phyloP scores from a whole-genome alignment of 2,797 vertebrate species.

The Poeciliopsis turneri region DNA sequence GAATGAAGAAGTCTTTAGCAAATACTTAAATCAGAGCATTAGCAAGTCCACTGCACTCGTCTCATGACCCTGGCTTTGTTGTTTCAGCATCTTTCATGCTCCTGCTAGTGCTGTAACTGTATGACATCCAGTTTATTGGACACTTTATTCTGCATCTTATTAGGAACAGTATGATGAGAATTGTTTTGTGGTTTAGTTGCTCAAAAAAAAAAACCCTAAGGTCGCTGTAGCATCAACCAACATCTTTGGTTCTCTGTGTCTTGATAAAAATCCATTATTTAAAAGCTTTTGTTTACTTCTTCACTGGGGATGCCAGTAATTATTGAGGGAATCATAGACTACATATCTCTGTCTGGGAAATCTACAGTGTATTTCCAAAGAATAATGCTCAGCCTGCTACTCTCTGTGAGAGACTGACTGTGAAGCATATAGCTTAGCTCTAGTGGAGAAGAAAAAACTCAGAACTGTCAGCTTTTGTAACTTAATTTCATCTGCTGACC shows the following conservation, averaged over 20 bases:
- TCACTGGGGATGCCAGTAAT: not conserved
- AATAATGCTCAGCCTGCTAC: slow-evolving; percentile 19
- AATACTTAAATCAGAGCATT: too few species aligned
- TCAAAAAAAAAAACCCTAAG: not conserved
- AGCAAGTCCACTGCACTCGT: too few species aligned
- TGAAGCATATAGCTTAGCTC: slow-evolving; percentile 23
- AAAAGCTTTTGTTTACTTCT: not conserved
- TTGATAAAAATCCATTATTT: not conserved
- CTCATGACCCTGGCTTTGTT: not conserved
- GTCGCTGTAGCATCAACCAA: not conserved
- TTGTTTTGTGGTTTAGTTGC: not conserved
- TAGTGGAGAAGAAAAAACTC: slow-evolving; percentile 73
- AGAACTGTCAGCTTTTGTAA: slow-evolving; percentile 65
- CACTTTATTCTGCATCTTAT: not conserved
- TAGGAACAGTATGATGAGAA: not conserved
- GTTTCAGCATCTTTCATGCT: not conserved
- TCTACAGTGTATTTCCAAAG: slow-evolving; percentile 22
- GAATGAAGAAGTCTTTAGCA: too few species aligned
- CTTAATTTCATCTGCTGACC: slow-evolving; percentile 64
- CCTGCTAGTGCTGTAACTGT: not conserved
- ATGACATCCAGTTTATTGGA: not conserved
- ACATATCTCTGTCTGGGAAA: not conserved
- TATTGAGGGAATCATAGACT: not conserved
- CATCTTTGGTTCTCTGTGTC: not conserved
- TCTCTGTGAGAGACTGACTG: slow-evolving; percentile 13